Percentiles rank a stretch among this genome's conserved stretches.
phyloP scores from a whole-genome alignment of 2,888 invertebrate species.

The Polyommatus icarus region DNA sequence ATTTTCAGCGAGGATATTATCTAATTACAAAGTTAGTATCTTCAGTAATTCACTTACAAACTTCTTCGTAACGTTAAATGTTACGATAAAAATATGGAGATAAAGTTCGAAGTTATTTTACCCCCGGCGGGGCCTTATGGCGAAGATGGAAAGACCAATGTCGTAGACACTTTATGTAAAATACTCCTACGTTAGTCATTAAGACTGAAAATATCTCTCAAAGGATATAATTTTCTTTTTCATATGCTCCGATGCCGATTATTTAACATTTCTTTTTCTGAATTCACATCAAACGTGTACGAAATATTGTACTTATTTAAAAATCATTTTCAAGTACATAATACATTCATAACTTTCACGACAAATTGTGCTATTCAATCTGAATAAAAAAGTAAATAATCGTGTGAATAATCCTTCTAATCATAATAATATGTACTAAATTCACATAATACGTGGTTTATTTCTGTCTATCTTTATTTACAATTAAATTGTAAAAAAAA shows the following conservation, averaged over 20 bases:
- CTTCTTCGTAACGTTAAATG: neutral
- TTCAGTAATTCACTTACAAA: slow-evolving; percentile 13
- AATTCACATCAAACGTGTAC: neutral
- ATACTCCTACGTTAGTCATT: neutral
- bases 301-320: neutral
- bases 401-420: too few relatives aligned
- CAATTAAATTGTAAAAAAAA: too few relatives aligned
- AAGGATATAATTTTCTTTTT: slow-evolving; percentile 11
- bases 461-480: too few relatives aligned
- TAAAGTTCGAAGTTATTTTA: neutral
- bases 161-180: neutral
- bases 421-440: too few relatives aligned
- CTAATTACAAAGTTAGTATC: neutral
- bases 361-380: too few relatives aligned
- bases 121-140: neutral
- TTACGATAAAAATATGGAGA: neutral
- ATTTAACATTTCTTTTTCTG: neutral
- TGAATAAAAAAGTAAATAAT: too few relatives aligned
- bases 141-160: neutral
- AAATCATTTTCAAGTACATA: neutral
- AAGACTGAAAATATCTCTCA: neutral
- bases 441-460: too few relatives aligned
- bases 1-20: neutral
- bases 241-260: neutral
- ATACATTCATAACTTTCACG: neutral